These are phyloP conservation scores for Biston stratarius DNA, from an alignment of 2,888 invertebrate species.

Conservation along the genomic window DNA sequence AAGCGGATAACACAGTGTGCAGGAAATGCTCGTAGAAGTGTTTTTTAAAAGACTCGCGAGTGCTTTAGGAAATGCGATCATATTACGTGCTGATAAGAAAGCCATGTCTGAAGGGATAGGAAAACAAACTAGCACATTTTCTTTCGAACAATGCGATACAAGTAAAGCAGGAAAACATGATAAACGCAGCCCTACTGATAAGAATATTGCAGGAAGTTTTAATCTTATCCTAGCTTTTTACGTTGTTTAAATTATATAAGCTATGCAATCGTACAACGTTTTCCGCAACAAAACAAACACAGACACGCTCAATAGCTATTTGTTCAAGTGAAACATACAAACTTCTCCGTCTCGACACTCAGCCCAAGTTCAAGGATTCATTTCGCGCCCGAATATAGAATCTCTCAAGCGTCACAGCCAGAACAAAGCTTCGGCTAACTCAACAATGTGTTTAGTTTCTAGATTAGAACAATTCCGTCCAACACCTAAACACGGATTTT, in stretches of 20 bases:
- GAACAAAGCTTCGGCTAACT: slow-evolving; percentile 80
- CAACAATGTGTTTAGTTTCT: slow-evolving; percentile 85
- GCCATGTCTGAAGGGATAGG: slow-evolving; percentile 38
- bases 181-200: slow-evolving; percentile 48
- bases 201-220: slow-evolving; percentile 50
- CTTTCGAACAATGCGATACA: slow-evolving; percentile 39
- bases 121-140: slow-evolving; percentile 29
- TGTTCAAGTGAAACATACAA: slow-evolving; percentile 50
- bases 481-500: slow-evolving; percentile 86
- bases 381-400: slow-evolving; percentile 61
- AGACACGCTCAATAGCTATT: slow-evolving; percentile 50
- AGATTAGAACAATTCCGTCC: slow-evolving; percentile 84
- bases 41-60: slow-evolving; percentile 55
- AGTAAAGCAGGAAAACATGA: slow-evolving; percentile 37
- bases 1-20: slow-evolving; percentile 50
- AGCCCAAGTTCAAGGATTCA: slow-evolving; percentile 59
- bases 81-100: slow-evolving; percentile 58
- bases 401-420: slow-evolving; percentile 59
- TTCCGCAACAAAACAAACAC: slow-evolving; percentile 47
- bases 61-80: slow-evolving; percentile 60
- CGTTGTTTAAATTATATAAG: slow-evolving; percentile 37
- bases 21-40: slow-evolving; percentile 59
- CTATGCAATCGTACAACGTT: slow-evolving; percentile 40
- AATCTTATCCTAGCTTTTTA: slow-evolving; percentile 58
- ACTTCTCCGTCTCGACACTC: slow-evolving; percentile 45